Percentiles rank a stretch among this genome's conserved stretches.
These are phyloP conservation scores for Eclectus roratus DNA, from an alignment of 2,113 vertebrate genomes.

Conservation along the genomic window DNA sequence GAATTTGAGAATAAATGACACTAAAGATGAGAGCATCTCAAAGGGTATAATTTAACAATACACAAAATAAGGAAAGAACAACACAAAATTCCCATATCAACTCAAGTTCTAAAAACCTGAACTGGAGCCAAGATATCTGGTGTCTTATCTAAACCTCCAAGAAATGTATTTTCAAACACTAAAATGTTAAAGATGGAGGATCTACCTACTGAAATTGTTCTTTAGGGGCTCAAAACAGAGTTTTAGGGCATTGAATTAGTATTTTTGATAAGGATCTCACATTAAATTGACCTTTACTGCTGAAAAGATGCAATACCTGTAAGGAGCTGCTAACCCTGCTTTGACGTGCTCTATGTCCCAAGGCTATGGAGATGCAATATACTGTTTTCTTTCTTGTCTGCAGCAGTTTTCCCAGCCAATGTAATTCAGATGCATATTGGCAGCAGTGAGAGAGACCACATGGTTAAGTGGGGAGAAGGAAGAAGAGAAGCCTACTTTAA, in stretches of 20 bases:
- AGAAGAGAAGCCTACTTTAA: neutral
- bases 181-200: slow-evolving; percentile 1
- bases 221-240: slow-evolving; percentile 12
- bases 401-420: neutral
- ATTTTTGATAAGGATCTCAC: slow-evolving; percentile 52
- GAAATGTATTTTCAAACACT: neutral
- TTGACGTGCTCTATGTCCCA: slow-evolving; percentile 35
- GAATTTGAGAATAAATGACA: slow-evolving; percentile 48
- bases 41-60: slow-evolving; percentile 37
- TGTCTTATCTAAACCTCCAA: neutral
- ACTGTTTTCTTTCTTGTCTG: slow-evolving; percentile 4
- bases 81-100: slow-evolving; percentile 21
- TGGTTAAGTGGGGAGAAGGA: neutral
- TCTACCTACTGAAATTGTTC: neutral
- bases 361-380: slow-evolving; percentile 36
- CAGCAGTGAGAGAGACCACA: neutral
- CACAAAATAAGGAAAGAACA: slow-evolving; percentile 30
- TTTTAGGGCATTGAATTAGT: slow-evolving; percentile 44
- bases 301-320: slow-evolving; percentile 61
- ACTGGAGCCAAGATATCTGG: slow-evolving; percentile 26
- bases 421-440: neutral
- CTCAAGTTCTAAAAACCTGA: slow-evolving; percentile 4
- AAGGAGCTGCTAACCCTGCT: slow-evolving; percentile 47
- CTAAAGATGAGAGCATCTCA: slow-evolving; percentile 39
- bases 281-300: slow-evolving; percentile 50